Evolutionary conservation across 1,140 invertebrate species (phyloP), one percentile per base, ranked within the genome.

Genomic region (Laupala kohalensis): DNA sequence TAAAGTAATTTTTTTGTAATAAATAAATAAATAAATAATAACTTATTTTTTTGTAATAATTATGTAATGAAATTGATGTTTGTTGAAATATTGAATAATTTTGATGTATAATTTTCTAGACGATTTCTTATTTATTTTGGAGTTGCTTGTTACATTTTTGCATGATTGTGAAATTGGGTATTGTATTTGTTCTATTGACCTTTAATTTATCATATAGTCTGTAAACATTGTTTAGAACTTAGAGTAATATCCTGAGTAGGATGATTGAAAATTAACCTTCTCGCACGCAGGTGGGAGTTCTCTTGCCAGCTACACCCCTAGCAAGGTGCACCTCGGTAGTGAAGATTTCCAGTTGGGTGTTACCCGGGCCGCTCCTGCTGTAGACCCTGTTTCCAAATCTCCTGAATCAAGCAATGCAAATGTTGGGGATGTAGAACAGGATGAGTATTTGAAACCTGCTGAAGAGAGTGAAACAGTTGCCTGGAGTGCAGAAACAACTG

Each of bases 271-370:
- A 53, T 24, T 69, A 67, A 28, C 15, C 37, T 73, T 26, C 26
- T 71, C 9, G 73, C 67, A 29, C 71, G 72, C 75, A 83, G 82
- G 79, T 76, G 78, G 81, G 71, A 80, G 83, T 75, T 81, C 81
- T 72, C 76, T 88, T 74, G 85, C 85, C 26, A 86, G 81, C 76
- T 89, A 87, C 73, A 88, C 86, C 30, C 87, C 87, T 28, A 83
- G 86, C 75, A 88, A 88, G 80, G 81, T 85, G 27, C 82, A 83
- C 73, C 78, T 86, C 73, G 80, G 82, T 69, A 83, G 81, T 23
- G 81, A 83, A 64, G 81, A 83, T n/a, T 89, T 88, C 77, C 85
- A 88, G 76, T 77, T 89, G 72, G 87, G 87, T 53, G 82, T 88
- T 12, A 88, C 87, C n/a, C 81, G 86, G 73, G 78, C 78, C 19